A percentile compares a stretch with the other conserved stretches of the same genome.
Conservation (phyloP, 2,113 vertebrate species). For the Mustela nigripes region DNA sequence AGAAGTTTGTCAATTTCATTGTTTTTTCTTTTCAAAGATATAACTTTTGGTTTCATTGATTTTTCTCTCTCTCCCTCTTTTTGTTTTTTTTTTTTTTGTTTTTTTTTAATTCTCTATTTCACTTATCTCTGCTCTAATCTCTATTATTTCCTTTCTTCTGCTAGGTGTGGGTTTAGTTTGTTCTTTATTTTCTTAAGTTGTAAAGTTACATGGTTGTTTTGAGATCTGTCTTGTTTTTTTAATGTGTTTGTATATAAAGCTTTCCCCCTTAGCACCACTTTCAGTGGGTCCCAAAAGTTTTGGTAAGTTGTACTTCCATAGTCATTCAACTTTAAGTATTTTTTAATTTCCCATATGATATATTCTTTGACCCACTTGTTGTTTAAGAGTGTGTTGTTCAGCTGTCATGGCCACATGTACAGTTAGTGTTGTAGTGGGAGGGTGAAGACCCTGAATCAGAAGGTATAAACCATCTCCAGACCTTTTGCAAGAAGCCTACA, state of each 20-base stretch:
- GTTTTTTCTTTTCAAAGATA: not conserved
- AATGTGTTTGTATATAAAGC: not conserved
- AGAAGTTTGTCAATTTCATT: not conserved
- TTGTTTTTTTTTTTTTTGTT: too few species aligned
- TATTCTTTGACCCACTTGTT: not conserved
- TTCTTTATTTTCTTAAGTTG: not conserved
- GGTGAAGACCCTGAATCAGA: constrained; percentile 82
- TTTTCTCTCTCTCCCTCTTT: not conserved
- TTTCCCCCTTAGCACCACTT: not conserved
- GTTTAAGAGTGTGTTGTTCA: not conserved
- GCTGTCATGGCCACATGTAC: constrained; percentile 85
- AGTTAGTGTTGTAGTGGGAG: constrained; percentile 82
- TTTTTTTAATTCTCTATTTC: not conserved
- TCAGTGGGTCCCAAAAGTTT: not conserved
- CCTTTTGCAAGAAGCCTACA: constrained; percentile 77
- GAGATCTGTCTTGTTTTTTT: not conserved
- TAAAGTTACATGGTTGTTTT: not conserved
- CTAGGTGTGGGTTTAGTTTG: not conserved
- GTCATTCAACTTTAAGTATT: not conserved
- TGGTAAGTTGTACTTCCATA: not conserved
- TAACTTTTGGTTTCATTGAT: not conserved
- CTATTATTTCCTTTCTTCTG: not conserved
- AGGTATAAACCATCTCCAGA: constrained; percentile 81
- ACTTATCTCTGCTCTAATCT: not conserved
- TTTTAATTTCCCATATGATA: not conserved